Percentiles rank a stretch among this genome's conserved stretches.
phyloP scores from a whole-genome alignment of 2,797 vertebrate species.

The Takifugu ocellatus region DNA sequence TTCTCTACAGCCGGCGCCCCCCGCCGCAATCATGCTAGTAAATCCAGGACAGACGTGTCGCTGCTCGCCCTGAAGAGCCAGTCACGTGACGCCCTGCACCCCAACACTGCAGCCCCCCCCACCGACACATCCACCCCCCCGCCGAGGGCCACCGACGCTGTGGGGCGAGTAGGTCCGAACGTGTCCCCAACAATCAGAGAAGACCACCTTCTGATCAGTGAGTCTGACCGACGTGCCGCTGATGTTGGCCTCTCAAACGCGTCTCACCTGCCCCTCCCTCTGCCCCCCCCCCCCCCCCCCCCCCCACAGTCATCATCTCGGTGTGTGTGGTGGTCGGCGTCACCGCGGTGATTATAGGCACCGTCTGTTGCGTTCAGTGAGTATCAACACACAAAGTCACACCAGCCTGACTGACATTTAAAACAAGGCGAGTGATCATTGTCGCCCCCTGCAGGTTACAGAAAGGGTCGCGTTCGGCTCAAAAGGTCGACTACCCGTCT shows the following conservation, averaged over 20 bases:
- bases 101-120: conserved; percentile 8
- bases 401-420: too few species aligned
- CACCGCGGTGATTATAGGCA: conserved; percentile 74
- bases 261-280: conserved; percentile 2
- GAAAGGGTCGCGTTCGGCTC: conserved; percentile 76
- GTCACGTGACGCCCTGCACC: background rate
- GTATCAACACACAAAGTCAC: conserved; percentile 20
- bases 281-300: background rate
- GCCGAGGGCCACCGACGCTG: conserved; percentile 22
- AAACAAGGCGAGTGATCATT: too few species aligned
- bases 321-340: conserved; percentile 76
- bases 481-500: conserved; percentile 86
- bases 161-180: conserved; percentile 51
- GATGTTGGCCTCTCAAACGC: background rate
- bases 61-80: conserved; percentile 14
- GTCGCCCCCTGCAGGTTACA: conserved; percentile 76
- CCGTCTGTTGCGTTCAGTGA: conserved; percentile 85
- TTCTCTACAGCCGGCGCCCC: conserved; percentile 11
- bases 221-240: conserved; percentile 38
- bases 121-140: conserved; percentile 10
- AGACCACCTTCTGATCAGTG: conserved; percentile 82
- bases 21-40: conserved; percentile 12
- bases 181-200: conserved; percentile 50
- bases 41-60: conserved; percentile 17
- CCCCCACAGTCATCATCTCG: conserved; percentile 78